A percentile compares a stretch with the other conserved stretches of the same genome.
Conservation (phyloP, 2,888 invertebrate genomes). For the Drosophila barbarae region DNA sequence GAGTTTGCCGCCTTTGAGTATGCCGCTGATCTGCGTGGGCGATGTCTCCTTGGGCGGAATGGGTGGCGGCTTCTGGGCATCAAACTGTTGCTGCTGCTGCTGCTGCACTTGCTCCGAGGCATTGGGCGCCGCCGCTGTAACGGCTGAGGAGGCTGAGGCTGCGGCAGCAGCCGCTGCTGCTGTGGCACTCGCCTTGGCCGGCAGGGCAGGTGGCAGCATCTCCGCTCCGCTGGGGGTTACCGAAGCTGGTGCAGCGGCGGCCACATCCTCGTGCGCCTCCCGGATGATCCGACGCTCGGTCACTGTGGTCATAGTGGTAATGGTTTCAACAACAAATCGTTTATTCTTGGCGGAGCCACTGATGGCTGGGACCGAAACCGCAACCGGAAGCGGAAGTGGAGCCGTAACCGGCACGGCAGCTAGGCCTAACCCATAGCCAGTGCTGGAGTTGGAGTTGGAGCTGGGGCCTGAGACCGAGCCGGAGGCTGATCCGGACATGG, state of each 20-base stretch:
- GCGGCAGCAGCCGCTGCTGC: slow-evolving; percentile 47
- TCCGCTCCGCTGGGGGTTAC: slow-evolving; percentile 26
- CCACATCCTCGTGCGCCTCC: slow-evolving; percentile 76
- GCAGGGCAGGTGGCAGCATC: slow-evolving; percentile 55
- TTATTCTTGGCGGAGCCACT: slow-evolving; percentile 76
- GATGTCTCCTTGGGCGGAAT: slow-evolving; percentile 81
- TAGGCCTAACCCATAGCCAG: slow-evolving; percentile 18
- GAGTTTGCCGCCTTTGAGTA: slow-evolving; percentile 87
- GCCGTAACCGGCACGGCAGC: slow-evolving; percentile 14
- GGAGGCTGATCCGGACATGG: slow-evolving; percentile 27
- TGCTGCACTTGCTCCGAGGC: slow-evolving; percentile 1
- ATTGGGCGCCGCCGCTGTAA: slow-evolving; percentile 4
- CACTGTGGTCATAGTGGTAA: slow-evolving; percentile 84
- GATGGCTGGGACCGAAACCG: slow-evolving; percentile 36
- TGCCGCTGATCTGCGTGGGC: slow-evolving; percentile 85
- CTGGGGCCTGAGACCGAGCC: slow-evolving; percentile 5
- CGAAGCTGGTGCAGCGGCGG: slow-evolving; percentile 14
- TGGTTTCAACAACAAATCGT: slow-evolving; percentile 83
- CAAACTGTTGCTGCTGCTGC: slow-evolving; percentile 16
- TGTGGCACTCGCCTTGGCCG: slow-evolving; percentile 58
- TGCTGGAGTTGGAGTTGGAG: slow-evolving; percentile 27
- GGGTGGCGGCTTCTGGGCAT: slow-evolving; percentile 71
- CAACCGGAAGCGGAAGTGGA: slow-evolving; percentile 8
- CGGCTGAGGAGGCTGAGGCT: slow-evolving; percentile 31
- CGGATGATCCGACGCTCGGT: slow-evolving; percentile 83